Evolutionary conservation across 1,140 invertebrate genomes (phyloP).

Genomic region (Wiebesia pumilae): DNA sequence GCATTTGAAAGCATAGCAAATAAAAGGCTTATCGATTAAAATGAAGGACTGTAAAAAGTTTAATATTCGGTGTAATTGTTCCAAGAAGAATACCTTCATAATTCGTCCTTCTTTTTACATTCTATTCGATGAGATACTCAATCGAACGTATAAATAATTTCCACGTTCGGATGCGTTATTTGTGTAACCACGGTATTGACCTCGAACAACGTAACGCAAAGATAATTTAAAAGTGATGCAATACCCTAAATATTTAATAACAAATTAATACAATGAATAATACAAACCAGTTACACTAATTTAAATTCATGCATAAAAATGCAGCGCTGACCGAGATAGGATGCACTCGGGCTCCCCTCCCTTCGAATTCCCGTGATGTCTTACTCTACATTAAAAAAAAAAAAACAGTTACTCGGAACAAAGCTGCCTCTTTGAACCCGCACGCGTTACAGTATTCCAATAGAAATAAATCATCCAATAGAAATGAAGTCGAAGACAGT

Average conservation of each 20-base stretch:
- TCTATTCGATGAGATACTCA: too few species aligned
- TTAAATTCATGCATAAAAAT: neutral
- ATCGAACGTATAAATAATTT: too few species aligned
- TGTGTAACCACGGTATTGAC: neutral
- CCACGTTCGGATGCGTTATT: neutral
- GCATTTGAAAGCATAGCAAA: too few species aligned
- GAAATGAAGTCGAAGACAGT: neutral
- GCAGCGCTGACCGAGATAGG: neutral
- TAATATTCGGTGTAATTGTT: neutral
- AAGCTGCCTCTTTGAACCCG: neutral
- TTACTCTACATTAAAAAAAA: conserved; percentile 13
- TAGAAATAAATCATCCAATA: neutral
- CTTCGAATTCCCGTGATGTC: neutral
- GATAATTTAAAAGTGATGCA: neutral
- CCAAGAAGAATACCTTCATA: neutral
- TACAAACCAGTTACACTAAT: neutral
- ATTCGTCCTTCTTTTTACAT: too few species aligned
- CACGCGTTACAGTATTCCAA: neutral
- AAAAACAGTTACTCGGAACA: neutral
- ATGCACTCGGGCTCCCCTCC: neutral
- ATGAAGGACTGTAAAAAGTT: too few species aligned
- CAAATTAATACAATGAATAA: neutral
- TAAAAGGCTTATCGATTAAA: too few species aligned
- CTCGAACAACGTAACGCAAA: neutral
- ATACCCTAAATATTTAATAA: neutral